phyloP scores from a whole-genome alignment of 2,888 invertebrate genomes.

The Homarus gammarus region DNA sequence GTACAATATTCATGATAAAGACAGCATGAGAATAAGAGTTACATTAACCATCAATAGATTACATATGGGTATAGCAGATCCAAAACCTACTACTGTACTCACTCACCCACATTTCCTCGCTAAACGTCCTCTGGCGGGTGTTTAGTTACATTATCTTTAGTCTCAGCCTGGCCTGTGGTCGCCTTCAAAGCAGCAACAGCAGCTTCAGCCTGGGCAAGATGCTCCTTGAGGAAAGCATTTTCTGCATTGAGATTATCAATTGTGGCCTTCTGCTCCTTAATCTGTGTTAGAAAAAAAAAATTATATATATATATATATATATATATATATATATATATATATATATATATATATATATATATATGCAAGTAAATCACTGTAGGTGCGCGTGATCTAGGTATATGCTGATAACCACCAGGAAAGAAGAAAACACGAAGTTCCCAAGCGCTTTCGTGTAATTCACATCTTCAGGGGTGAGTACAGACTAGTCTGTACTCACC shows the following conservation, averaged over 20 bases:
- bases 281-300: background rate
- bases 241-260: background rate
- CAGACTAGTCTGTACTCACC: too few relatives aligned
- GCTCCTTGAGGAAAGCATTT: background rate
- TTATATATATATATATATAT: background rate
- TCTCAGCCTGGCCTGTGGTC: background rate
- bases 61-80: background rate
- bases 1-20: too few relatives aligned
- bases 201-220: background rate
- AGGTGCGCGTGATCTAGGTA: too few relatives aligned
- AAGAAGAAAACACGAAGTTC: too few relatives aligned
- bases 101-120: background rate
- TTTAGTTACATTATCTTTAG: background rate
- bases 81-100: slow-evolving; percentile 8
- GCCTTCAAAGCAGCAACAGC: background rate
- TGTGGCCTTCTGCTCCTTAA: background rate
- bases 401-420: too few relatives aligned
- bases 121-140: background rate
- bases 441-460: too few relatives aligned
- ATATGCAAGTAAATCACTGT: too few relatives aligned
- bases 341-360: background rate
- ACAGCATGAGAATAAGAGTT: background rate
- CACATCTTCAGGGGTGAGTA: too few relatives aligned
- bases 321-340: background rate
- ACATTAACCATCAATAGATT: background rate